Evolutionary conservation across 2,797 vertebrate genomes (phyloP), one percentile per base, ranked within the genome.

Genomic region (Carapus acus): DNA sequence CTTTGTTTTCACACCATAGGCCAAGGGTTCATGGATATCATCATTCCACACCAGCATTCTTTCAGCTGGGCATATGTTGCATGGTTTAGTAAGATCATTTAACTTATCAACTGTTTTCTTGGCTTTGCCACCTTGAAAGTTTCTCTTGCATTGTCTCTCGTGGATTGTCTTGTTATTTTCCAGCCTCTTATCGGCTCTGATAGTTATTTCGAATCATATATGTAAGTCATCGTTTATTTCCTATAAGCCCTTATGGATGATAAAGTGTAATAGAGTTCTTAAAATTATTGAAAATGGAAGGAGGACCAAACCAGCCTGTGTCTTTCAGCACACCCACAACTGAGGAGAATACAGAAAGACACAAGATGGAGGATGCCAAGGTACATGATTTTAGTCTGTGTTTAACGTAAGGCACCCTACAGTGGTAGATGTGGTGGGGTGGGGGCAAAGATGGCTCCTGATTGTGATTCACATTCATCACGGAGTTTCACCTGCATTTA

Each of bases 271-370:
- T 83, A 79, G 76, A 83, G 78, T 68, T 81, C 74, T 69, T 87
- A 85, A 85, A 82, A 75, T 71, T 79, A 43, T 69, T 67, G 67
- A 55, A 68, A 66, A 81, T 77, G 76, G 71, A 79, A 73, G 56
- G 49, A 79, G 63, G 40, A 79, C 77, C 82, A 85, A 85, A 84
- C 75, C 52, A 69, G 74, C 80, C 83, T 87, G 77, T 86, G 83
- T 89, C 77, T 88, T 88, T 84, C 87, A 88, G 86, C 86, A 75
- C 57, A 62, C 58, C 71, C 66, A 63, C 70, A 64, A 71, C 82
- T 76, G 86, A 83, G 77, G 83, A 84, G 74, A 83, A 65, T 73
- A 83, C 73, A 77, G 82, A 82, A 44, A 76, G 66, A 49, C 77
- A 81, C 80, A 60, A 71, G 80, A 79, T 71, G 70, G 84, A 85